Evolutionary conservation across 2,797 vertebrate genomes (phyloP), one percentile per base, ranked within the genome.

Genomic region (Anas georgica): DNA sequence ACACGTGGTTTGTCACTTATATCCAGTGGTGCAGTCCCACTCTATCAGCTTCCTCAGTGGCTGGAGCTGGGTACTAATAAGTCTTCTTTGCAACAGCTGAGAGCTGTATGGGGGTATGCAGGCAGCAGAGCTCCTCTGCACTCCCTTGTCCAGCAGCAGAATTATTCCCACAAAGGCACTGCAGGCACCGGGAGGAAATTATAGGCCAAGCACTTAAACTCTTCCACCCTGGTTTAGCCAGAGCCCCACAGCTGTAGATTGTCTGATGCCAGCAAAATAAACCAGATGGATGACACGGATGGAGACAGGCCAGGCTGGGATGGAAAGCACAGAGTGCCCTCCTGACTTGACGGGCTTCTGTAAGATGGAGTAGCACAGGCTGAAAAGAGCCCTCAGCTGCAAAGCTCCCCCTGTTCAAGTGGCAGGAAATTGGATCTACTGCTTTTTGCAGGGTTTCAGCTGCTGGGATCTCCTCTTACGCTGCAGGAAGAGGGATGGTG

Each of bases 241-340:
- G 60, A 96, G 37, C 60, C 96, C 96, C 90, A 96, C 96, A 97
- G 95, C 95, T 97, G 96, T 85, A 78, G 70, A 77, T 75, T 88
- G 33, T 83, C 75, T 90, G 81, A 78, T 95, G 97, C 96, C 96
- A 97, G 85, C 84, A 94, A 70, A 92, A 96, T 95, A 96, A 97
- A 95, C 83, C 96, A 97, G 96, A 94, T 97, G 94, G 96, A 97
- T 0, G 12, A 63, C 78, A 67, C 39, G 92, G 45, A 91, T 96
- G 95, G 96, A 96, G 77, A 77, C 67, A 80, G 66, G 89, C 95
- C 96, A 97, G 92, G 77, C 62, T 90, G 93, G 91, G 95, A 94
- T 94, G 82, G 92, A 93, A 95, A 95, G 90, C 80, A 70, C 12
- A 72, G 82, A 87, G 84, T 92, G 80, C 74, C 72, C 56, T 96